phyloP scores from a whole-genome alignment of 1,140 invertebrate species.

The Drosophila lini region DNA sequence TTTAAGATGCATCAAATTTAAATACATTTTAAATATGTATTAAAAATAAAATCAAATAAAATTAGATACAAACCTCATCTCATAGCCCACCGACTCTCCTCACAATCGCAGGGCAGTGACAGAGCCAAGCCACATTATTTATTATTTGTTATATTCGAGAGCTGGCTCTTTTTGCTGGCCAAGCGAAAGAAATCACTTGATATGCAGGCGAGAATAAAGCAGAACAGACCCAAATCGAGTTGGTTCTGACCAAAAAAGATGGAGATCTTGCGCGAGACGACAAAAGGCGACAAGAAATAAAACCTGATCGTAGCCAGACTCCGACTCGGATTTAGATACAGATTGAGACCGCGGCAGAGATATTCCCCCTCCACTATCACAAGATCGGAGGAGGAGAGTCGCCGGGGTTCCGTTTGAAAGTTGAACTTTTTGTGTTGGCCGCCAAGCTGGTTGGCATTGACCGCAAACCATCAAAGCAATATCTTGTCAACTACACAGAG shows the following conservation, averaged over 20 bases:
- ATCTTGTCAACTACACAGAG: constrained; percentile 26
- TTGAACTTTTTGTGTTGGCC: constrained; percentile 39
- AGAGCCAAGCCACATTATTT: constrained; percentile 40
- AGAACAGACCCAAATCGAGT: constrained; percentile 37
- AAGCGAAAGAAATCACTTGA: constrained; percentile 54
- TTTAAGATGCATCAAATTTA: neutral
- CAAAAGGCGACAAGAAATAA: constrained; percentile 28
- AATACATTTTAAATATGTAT: fast-evolving
- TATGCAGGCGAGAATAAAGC: constrained; percentile 48
- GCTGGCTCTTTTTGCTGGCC: constrained; percentile 7
- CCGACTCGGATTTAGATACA: neutral
- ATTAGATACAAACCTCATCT: neutral
- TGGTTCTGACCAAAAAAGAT: neutral
- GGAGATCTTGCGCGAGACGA: constrained; percentile 7
- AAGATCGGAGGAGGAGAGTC: neutral
- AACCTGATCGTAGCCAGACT: constrained; percentile 27
- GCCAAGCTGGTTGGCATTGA: constrained; percentile 71
- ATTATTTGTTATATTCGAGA: constrained; percentile 45
- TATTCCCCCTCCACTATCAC: neutral
- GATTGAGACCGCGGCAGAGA: constrained; percentile 3
- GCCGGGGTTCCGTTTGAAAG: constrained; percentile 28
- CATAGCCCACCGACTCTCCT: neutral
- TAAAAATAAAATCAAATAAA: too few relatives aligned
- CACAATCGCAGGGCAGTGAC: neutral
- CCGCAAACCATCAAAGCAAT: constrained; percentile 66